phyloP scores from a whole-genome alignment of 2,888 invertebrate genomes.

The Parnassius mnemosyne region DNA sequence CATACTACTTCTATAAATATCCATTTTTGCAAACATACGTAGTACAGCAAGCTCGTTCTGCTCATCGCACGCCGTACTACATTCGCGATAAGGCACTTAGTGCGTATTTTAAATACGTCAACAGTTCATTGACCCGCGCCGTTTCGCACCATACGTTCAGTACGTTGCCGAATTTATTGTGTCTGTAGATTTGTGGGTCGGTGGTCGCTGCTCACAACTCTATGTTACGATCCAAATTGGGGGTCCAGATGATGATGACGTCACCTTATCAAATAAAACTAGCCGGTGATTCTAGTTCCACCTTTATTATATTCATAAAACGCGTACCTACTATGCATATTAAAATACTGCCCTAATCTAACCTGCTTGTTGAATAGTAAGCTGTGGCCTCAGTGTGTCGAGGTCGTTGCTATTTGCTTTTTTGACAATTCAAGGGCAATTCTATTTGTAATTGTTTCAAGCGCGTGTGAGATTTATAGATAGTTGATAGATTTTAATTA shows the following conservation, averaged over 20 bases:
- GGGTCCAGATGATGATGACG: conserved; percentile 72
- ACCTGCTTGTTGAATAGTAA: conserved; percentile 64
- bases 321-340: conserved; percentile 56
- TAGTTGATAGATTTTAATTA: conserved; percentile 1
- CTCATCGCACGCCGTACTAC: conserved; percentile 66
- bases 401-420: conserved; percentile 76
- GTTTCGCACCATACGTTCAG: conserved; percentile 64
- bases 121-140: conserved; percentile 73
- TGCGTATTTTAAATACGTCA: conserved; percentile 79
- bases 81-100: conserved; percentile 75
- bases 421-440: conserved; percentile 72
- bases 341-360: conserved; percentile 71
- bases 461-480: conserved; percentile 13
- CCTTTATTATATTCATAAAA: conserved; percentile 61
- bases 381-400: conserved; percentile 62
- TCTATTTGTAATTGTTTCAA: conserved; percentile 29
- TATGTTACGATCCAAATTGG: conserved; percentile 69
- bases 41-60: conserved; percentile 58
- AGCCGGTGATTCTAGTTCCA: conserved; percentile 72
- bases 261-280: conserved; percentile 64
- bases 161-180: conserved; percentile 70
- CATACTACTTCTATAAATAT: conserved; percentile 69
- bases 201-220: conserved; percentile 48
- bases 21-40: conserved; percentile 67
- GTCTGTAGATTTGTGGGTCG: conserved; percentile 80